Percentiles rank a stretch among this genome's conserved stretches.
phyloP scores from a whole-genome alignment of 2,888 invertebrate species.

The Tribolium freemani region DNA sequence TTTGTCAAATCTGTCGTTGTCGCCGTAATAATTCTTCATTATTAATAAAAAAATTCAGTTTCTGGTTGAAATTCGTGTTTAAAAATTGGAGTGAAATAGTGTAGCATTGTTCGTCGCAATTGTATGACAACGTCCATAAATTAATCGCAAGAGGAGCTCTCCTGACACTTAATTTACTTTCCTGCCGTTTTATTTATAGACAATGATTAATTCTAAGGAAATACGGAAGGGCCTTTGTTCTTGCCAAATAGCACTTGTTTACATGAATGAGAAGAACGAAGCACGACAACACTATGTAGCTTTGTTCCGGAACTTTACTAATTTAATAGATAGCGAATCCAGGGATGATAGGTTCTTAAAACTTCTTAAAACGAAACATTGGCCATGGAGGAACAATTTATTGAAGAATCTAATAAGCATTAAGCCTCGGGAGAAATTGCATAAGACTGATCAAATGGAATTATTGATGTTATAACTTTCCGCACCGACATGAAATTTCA shows the following conservation, averaged over 20 bases:
- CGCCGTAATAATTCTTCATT: not conserved
- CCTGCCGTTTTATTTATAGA: conserved; percentile 13
- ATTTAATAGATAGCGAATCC: conserved; percentile 19
- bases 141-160: conserved; percentile 20
- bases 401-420: conserved; percentile 12
- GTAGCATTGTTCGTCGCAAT: conserved; percentile 9
- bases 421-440: conserved; percentile 15
- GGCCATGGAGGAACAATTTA: conserved; percentile 17
- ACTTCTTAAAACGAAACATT: conserved; percentile 11
- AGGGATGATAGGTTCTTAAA: conserved; percentile 18
- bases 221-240: conserved; percentile 1
- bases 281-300: conserved; percentile 3
- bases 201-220: conserved; percentile 15
- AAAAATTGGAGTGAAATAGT: too few species aligned
- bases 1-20: not conserved
- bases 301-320: conserved; percentile 22
- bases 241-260: not conserved
- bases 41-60: not conserved
- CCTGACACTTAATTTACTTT: conserved; percentile 24
- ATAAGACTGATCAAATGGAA: conserved; percentile 13
- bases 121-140: conserved; percentile 22
- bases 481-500: conserved; percentile 6
- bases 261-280: not conserved
- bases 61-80: not conserved
- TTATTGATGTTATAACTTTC: conserved; percentile 22